Evolutionary conservation across 2,113 vertebrate genomes (phyloP).

Genomic region (Tyrannus savana): DNA sequence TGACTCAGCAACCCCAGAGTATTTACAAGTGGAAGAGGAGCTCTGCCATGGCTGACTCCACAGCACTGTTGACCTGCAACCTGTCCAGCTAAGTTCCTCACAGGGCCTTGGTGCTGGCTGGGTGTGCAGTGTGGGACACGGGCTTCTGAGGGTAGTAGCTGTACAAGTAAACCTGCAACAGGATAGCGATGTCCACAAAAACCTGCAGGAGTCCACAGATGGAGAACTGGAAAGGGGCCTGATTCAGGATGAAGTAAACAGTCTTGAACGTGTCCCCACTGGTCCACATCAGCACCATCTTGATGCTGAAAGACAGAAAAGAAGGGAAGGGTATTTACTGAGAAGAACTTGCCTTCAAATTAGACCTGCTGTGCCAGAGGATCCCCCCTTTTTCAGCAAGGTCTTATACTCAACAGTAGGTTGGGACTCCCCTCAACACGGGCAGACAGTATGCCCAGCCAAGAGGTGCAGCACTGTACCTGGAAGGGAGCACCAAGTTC

Average conservation of each 20-base stretch:
- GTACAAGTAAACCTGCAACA: slow-evolving; percentile 92
- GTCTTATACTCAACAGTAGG: neutral
- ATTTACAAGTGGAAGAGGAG: neutral
- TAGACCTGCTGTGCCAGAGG: neutral
- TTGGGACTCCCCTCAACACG: accelerated
- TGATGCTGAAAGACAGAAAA: slow-evolving; percentile 79
- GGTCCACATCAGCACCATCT: slow-evolving; percentile 99
- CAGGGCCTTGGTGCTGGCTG: slow-evolving; percentile 91
- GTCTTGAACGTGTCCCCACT: slow-evolving; percentile 98
- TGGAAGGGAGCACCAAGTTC: neutral
- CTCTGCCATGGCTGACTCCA: neutral
- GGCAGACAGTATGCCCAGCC: accelerated
- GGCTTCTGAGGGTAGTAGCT: slow-evolving; percentile 88
- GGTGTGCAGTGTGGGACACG: slow-evolving; percentile 79
- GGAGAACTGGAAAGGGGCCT: slow-evolving; percentile 95
- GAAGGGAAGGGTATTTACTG: neutral
- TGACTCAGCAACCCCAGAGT: neutral
- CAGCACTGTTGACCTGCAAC: neutral
- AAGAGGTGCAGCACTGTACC: neutral
- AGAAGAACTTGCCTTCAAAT: neutral
- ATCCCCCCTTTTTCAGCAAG: neutral
- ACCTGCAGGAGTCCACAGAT: slow-evolving; percentile 94
- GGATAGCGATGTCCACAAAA: slow-evolving; percentile 90
- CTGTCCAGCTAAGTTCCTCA: slow-evolving; percentile 57
- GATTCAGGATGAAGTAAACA: slow-evolving; percentile 91